Conservation (phyloP, 2,888 invertebrate species). For the Octodonta nipae region DNA sequence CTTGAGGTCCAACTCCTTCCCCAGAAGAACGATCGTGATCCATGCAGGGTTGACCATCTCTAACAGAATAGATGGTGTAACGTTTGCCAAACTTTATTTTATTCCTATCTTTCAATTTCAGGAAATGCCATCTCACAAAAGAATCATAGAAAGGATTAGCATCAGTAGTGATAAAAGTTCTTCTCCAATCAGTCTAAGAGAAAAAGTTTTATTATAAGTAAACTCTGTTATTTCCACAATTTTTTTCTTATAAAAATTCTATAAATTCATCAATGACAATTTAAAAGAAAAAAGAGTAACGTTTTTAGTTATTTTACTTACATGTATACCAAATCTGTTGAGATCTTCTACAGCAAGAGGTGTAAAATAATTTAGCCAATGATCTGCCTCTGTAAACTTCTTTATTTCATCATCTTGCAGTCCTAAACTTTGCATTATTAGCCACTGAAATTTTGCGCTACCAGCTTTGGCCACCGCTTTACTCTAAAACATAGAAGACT, state of each 20-base stretch:
- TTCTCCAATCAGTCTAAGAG: constrained; percentile 84
- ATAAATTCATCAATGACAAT: too few species aligned
- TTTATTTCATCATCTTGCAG: constrained; percentile 82
- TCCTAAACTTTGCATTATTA: constrained; percentile 92
- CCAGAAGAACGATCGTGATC: constrained; percentile 94
- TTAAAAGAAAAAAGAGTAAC: too few species aligned
- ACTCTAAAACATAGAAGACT: constrained; percentile 4
- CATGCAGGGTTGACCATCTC: constrained; percentile 98
- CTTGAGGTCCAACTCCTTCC: constrained; percentile 96
- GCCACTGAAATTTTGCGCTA: constrained; percentile 88
- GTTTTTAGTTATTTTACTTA: constrained; percentile 44
- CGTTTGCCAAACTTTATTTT: constrained; percentile 95
- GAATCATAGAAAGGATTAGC: constrained; percentile 95
- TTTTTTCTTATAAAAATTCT: too few species aligned
- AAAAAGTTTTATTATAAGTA: not conserved
- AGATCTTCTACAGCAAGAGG: constrained; percentile 78
- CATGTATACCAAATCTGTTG: constrained; percentile 78
- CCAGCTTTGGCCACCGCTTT: constrained; percentile 90
- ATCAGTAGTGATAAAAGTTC: constrained; percentile 97
- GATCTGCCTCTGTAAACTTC: constrained; percentile 74
- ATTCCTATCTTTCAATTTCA: constrained; percentile 67
- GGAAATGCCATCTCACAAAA: constrained; percentile 94
- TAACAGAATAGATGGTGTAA: constrained; percentile 89
- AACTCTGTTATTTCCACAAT: too few species aligned
- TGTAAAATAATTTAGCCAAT: constrained; percentile 97